Evolutionary conservation across 2,888 invertebrate species (phyloP), one percentile per base, ranked within the genome.

Genomic region (Petrolisthes cinctipes): DNA sequence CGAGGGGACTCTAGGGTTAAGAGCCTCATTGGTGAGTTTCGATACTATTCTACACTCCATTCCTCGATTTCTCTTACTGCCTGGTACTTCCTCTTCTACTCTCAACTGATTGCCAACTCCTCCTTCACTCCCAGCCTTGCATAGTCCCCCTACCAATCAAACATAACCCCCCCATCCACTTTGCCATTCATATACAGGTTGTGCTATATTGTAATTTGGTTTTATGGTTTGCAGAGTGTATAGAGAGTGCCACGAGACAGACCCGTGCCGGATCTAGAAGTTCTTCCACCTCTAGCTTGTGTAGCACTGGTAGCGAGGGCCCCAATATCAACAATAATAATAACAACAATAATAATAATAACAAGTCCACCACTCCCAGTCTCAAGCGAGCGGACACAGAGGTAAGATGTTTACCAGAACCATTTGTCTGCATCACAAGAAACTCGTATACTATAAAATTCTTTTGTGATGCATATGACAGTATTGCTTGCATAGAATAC

Each of bases 241-340:
- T 89, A 57, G 89, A 89, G 75, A 86, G 86, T 85, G 89, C 86
- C 7, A 89, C 89, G 9, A 61, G 82, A 20, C 89, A 89, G 78
- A 86, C 86, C 4, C 86, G 86, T 11, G 86, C 89, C 17, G 84
- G 86, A 11, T 89, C 89, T 5, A 68, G 89, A 61, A 86, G 86
- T 54, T 89, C 89, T 17, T 89, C 89, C 61, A 86, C 89, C 51
- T 89, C 89, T 20, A 89, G 89, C 68, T 51, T 89, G 20, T 83
- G 94, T 91, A 95, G 95, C 90, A 92, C 94, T 82, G 93, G 94
- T 3, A 94, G 94, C 14, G 94, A 94, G 91, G 92, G 92, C 61
- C 92, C 90, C 87, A 90, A 82, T 68, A 90, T 78, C 73, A 75
- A 84, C 56, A 87, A 85, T 56, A 91, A 90, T 75, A 89, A 83